These are phyloP conservation scores for Eumacrocentrus americanus DNA, from an alignment of 2,888 invertebrate genomes.

Conservation along the genomic window DNA sequence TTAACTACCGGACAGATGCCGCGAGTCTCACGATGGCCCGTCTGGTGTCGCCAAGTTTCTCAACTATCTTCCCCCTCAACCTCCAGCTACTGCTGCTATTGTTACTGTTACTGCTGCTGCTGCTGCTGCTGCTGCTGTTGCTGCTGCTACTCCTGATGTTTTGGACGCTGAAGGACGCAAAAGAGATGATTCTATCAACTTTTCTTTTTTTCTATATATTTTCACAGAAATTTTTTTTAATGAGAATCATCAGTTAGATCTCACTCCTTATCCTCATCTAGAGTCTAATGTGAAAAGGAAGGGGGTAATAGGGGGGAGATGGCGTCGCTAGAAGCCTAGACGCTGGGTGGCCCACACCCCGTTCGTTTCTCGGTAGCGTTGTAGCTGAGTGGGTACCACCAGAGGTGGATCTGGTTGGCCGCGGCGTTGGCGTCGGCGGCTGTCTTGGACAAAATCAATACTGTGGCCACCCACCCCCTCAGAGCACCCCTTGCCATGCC, in stretches of 20 bases:
- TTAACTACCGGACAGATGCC: slow-evolving; percentile 61
- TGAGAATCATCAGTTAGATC: too few species aligned
- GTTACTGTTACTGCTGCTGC: too few species aligned
- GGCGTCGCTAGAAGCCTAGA: slow-evolving; percentile 12
- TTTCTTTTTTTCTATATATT: too few species aligned
- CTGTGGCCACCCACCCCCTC: slow-evolving; percentile 56
- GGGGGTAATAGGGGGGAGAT: slow-evolving; percentile 25
- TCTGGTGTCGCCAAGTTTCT: slow-evolving; percentile 57
- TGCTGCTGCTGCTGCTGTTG: too few species aligned
- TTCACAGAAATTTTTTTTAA: too few species aligned
- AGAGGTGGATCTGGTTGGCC: slow-evolving; percentile 61
- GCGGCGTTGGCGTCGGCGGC: slow-evolving; percentile 58
- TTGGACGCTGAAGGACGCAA: slow-evolving; percentile 9
- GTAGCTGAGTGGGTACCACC: slow-evolving; percentile 58
- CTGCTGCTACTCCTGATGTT: too few species aligned
- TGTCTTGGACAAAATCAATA: slow-evolving; percentile 63
- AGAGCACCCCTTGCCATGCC: slow-evolving; percentile 37
- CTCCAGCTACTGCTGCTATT: too few species aligned
- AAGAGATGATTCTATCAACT: slow-evolving; percentile 12
- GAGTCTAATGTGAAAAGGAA: slow-evolving; percentile 20
- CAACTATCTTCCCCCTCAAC: slow-evolving; percentile 47
- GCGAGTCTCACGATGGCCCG: slow-evolving; percentile 57
- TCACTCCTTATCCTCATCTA: too few species aligned
- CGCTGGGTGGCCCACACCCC: slow-evolving; percentile 29
- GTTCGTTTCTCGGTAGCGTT: slow-evolving; percentile 39